These are phyloP conservation scores for Erinaceus europaeus DNA, from an alignment of 2,113 vertebrate genomes.

Conservation along the genomic window DNA sequence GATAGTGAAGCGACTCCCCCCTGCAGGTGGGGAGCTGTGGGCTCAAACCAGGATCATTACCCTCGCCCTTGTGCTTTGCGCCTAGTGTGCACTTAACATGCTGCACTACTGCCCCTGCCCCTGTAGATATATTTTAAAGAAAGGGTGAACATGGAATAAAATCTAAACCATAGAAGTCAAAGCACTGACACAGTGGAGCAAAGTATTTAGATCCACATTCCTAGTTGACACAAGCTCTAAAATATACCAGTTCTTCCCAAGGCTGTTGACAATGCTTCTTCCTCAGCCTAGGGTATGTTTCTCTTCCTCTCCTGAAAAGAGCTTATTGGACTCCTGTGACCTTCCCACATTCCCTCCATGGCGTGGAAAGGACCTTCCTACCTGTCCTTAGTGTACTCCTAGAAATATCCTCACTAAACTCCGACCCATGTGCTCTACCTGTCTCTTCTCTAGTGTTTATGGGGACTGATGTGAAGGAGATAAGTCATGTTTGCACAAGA, in stretches of 20 bases:
- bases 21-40: no score
- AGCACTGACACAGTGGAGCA: neutral
- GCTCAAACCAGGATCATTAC: no score
- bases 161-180: neutral
- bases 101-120: no score
- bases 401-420: neutral
- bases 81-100: no score
- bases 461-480: neutral
- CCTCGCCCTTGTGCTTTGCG: no score
- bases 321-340: neutral
- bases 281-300: fast-evolving
- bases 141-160: no score
- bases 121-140: no score
- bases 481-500: neutral
- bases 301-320: neutral
- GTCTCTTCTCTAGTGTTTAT: neutral
- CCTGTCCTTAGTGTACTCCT: no score
- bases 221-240: neutral
- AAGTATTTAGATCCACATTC: neutral
- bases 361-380: neutral
- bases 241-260: neutral
- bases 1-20: no score
- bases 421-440: neutral
- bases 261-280: neutral
- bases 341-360: neutral